These are phyloP conservation scores for Chamaedrilus cognettii DNA, from an alignment of 2,888 invertebrate species.

Conservation along the genomic window DNA sequence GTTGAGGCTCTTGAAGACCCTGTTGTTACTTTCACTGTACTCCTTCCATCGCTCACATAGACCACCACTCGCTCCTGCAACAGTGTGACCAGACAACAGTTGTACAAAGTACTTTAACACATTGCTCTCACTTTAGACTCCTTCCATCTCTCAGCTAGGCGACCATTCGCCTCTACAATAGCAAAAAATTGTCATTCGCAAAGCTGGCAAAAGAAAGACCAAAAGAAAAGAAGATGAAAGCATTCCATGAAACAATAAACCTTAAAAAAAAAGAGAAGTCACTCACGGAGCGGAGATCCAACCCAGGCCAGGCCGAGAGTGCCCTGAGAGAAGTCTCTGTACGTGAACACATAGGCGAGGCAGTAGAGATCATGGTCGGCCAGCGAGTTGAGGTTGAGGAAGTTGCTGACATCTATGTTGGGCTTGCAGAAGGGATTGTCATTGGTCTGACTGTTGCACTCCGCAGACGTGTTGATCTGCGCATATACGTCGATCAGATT, in stretches of 20 bases:
- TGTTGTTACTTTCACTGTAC: conserved; percentile 19
- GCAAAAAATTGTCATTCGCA: too few species aligned
- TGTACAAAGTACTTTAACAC: too few species aligned
- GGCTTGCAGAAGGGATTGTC: conserved; percentile 77
- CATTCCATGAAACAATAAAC: too few species aligned
- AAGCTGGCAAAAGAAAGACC: too few species aligned
- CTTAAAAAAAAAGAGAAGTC: too few species aligned
- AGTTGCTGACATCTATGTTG: conserved; percentile 99
- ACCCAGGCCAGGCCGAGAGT: conserved; percentile 99
- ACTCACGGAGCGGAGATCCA: conserved; percentile 67
- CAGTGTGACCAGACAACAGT: too few species aligned
- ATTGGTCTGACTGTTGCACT: conserved; percentile 12
- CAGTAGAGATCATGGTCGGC: conserved; percentile 98
- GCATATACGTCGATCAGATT: too few species aligned
- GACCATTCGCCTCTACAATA: too few species aligned
- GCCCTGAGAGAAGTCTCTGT: conserved; percentile 96
- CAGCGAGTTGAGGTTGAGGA: conserved; percentile 94
- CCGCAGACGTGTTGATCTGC: conserved; percentile 34
- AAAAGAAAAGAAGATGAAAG: too few species aligned
- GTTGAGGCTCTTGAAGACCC: conserved; percentile 76
- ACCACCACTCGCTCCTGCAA: conserved; percentile 64
- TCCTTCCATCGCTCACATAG: conserved; percentile 30
- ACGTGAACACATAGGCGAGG: conserved; percentile 99
- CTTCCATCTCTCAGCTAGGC: too few species aligned
- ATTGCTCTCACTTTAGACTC: too few species aligned